Evolutionary conservation across 1,140 invertebrate species (phyloP).

Genomic region (Lasioglossum albipes): DNA sequence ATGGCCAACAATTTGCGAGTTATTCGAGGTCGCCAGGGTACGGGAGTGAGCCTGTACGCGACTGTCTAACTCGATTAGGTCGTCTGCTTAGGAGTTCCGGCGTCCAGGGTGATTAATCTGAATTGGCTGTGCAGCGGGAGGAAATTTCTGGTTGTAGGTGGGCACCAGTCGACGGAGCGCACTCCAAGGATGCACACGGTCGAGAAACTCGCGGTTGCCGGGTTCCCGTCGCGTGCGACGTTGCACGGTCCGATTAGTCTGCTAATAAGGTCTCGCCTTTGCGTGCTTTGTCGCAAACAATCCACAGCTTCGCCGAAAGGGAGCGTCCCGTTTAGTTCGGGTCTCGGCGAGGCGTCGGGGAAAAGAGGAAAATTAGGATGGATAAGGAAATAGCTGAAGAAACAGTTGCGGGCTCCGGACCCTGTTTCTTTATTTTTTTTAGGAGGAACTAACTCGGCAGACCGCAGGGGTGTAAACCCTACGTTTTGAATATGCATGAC

Average conservation of each 20-base stretch:
- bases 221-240: no score
- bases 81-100: not conserved
- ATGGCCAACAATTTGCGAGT: no score
- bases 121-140: not conserved
- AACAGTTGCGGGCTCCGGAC: not conserved
- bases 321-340: not conserved
- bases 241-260: not conserved
- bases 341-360: not conserved
- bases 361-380: no score
- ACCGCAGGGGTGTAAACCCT: conserved; percentile 37
- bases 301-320: not conserved
- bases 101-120: not conserved
- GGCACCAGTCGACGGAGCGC: not conserved
- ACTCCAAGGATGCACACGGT: not conserved
- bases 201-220: not conserved
- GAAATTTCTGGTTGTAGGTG: not conserved
- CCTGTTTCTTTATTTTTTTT: conserved; percentile 9
- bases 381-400: not conserved
- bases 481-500: conserved; percentile 54
- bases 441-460: conserved; percentile 17
- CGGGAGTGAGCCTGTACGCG: no score
- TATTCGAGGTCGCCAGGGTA: no score
- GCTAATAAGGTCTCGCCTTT: not conserved
- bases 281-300: not conserved
- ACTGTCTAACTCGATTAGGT: no score